Evolutionary conservation across 2,797 vertebrate genomes (phyloP).

Genomic region (Leuciscus waleckii): DNA sequence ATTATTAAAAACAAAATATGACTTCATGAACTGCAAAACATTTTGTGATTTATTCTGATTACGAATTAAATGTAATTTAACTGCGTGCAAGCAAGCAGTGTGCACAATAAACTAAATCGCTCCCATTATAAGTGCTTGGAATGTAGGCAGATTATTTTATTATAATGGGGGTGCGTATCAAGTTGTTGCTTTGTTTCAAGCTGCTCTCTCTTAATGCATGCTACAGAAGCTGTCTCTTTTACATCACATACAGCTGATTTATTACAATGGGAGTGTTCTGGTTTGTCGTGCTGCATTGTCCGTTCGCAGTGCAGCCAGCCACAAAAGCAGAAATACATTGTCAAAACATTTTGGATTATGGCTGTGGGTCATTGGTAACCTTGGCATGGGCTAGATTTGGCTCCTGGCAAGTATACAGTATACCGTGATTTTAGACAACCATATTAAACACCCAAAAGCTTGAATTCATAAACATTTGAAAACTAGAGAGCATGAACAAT

Average conservation of each 20-base stretch:
- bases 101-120: neutral
- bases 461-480: neutral
- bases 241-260: neutral
- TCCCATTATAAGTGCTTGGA: neutral
- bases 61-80: conserved; percentile 12
- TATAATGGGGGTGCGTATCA: neutral
- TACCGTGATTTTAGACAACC: neutral
- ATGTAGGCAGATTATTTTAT: conserved; percentile 3
- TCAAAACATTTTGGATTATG: conserved; percentile 1
- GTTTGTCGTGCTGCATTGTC: neutral
- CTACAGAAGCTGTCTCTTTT: neutral
- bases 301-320: neutral
- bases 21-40: neutral
- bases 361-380: conserved; percentile 2
- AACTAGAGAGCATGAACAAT: neutral
- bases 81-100: neutral
- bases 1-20: neutral
- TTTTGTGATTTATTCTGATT: neutral
- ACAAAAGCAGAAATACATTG: conserved; percentile 6
- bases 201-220: neutral
- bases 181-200: neutral
- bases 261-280: neutral
- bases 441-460: neutral
- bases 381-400: neutral
- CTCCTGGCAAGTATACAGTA: neutral